Conservation (phyloP, 2,113 vertebrate species). For the Guaruba guarouba region DNA sequence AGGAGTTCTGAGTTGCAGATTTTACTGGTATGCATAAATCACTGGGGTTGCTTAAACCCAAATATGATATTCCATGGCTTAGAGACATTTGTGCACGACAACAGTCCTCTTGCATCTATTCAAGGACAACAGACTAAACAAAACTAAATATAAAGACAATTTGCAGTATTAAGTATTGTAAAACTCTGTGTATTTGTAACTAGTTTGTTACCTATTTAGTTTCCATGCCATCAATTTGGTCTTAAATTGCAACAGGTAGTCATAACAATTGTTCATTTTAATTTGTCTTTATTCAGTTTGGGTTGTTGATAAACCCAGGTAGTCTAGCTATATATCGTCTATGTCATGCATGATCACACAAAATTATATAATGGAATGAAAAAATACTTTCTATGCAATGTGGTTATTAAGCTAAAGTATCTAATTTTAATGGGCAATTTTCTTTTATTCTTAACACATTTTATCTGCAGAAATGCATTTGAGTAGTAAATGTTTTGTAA, state of each 20-base stretch:
- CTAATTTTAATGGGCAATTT: not conserved
- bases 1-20: not conserved
- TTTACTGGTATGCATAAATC: not conserved
- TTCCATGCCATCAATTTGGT: not conserved
- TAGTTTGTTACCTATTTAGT: not conserved
- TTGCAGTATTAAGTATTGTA: not conserved
- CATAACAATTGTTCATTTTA: not conserved
- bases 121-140: not conserved
- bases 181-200: not conserved
- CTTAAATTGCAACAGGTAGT: not conserved
- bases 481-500: not conserved
- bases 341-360: not conserved
- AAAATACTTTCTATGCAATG: not conserved
- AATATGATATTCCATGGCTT: not conserved
- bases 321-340: not conserved
- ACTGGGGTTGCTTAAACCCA: not conserved
- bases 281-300: not conserved
- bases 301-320: not conserved
- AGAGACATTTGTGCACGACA: not conserved
- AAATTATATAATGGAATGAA: not conserved
- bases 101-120: accelerated
- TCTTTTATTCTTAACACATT: not conserved
- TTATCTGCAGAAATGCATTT: not conserved
- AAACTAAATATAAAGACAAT: not conserved
- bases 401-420: not conserved